Conservation (phyloP, 53 echinoderm and acorn worm genomes). For the Luidia sarsii region DNA sequence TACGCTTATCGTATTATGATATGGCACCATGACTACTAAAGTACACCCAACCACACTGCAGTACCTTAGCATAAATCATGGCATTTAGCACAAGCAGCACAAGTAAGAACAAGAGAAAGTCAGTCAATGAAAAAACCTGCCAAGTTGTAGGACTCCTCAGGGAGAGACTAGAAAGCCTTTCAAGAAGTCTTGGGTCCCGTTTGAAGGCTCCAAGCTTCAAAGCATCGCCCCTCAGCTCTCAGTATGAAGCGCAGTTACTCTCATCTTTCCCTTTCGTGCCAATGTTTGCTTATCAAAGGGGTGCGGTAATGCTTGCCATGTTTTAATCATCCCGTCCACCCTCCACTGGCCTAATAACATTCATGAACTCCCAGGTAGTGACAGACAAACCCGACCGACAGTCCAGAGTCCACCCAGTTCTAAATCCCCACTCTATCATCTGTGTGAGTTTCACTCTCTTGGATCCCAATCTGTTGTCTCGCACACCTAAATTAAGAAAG, state of each 20-base stretch:
- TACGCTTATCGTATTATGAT: no score
- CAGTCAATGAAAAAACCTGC: no score
- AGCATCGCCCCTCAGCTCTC: no score
- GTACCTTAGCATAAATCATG: no score
- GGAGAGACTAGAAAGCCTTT: no score
- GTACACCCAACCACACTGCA: no score
- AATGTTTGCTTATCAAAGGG: neutral
- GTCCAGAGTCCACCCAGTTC: neutral
- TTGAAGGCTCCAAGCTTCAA: no score
- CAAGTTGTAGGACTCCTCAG: no score
- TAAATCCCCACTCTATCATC: conserved; percentile 41
- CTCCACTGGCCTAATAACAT: conserved; percentile 16
- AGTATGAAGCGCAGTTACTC: neutral
- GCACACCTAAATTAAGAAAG: conserved; percentile 10
- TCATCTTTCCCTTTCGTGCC: conserved; percentile 3
- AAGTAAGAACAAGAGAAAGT: no score
- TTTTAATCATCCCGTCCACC: neutral
- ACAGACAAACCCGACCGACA: conserved; percentile 21
- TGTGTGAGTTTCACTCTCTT: neutral
- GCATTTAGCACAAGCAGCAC: no score
- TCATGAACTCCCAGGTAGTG: conserved; percentile 31
- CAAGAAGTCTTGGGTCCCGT: no score
- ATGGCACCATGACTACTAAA: no score
- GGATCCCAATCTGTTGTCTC: conserved; percentile 8
- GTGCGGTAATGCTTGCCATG: neutral